Evolutionary conservation across 2,113 vertebrate species (phyloP).

Genomic region (Athene cunicularia): DNA sequence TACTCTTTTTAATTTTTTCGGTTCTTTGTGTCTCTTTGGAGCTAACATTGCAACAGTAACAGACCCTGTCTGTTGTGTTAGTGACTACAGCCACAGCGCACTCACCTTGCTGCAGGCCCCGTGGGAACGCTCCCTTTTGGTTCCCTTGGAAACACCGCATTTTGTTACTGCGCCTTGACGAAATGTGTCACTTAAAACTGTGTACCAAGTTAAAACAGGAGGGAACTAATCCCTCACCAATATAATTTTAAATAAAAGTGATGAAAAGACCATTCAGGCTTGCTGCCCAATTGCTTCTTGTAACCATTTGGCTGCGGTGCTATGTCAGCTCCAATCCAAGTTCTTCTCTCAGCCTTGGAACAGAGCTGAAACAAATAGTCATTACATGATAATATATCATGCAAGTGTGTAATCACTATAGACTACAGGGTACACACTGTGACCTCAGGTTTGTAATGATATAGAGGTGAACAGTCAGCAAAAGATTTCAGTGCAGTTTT

Average conservation of each 20-base stretch:
- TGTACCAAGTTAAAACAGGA: neutral
- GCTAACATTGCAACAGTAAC: accelerated
- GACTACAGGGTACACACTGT: neutral
- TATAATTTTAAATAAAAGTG: constrained; percentile 8
- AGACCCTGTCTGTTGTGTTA: neutral
- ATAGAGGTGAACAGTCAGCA: neutral
- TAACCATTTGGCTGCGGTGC: neutral
- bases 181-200: neutral
- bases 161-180: neutral
- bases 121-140: neutral
- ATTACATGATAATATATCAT: neutral
- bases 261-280: neutral
- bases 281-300: constrained; percentile 8
- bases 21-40: neutral
- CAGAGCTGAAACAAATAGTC: neutral
- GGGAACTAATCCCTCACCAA: neutral
- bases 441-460: neutral
- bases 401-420: neutral
- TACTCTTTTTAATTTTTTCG: too few relatives aligned
- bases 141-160: constrained; percentile 40
- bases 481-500: neutral
- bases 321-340: neutral
- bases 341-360: neutral
- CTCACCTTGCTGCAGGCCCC: neutral
- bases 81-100: accelerated